phyloP scores from a whole-genome alignment of 2,888 invertebrate genomes.

The Hirudinaria manillensis region DNA sequence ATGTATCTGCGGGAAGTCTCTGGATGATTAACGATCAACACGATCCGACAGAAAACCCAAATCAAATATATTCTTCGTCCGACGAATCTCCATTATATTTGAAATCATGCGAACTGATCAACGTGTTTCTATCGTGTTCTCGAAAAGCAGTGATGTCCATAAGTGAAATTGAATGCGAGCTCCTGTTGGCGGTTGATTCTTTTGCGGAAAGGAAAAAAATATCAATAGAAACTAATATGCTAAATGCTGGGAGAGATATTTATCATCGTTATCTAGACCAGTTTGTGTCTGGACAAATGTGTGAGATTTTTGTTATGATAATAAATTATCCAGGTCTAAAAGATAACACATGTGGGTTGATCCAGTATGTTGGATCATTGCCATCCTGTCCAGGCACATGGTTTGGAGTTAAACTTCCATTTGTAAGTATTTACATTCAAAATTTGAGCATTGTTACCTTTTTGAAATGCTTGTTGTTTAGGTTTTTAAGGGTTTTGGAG shows the following conservation, averaged over 20 bases:
- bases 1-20: constrained; percentile 16
- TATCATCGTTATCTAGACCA: constrained; percentile 21
- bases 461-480: background rate
- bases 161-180: constrained; percentile 24
- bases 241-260: constrained; percentile 16
- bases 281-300: constrained; percentile 19
- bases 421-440: constrained; percentile 30
- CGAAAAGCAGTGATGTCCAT: background rate
- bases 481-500: constrained; percentile 13
- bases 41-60: background rate
- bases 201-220: constrained; percentile 25
- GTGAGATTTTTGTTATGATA: constrained; percentile 16
- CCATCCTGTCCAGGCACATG: constrained; percentile 43
- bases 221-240: constrained; percentile 17
- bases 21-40: constrained; percentile 20
- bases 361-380: constrained; percentile 37
- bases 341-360: constrained; percentile 28
- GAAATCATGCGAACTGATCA: constrained; percentile 26
- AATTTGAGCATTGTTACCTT: background rate
- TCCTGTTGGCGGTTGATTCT: constrained; percentile 19
- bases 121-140: constrained; percentile 8
- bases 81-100: background rate
- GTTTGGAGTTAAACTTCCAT: constrained; percentile 46
- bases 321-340: constrained; percentile 12
- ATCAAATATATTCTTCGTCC: background rate